Base-by-base conservation (phyloP, 2,888 invertebrate species). In the Sceliomorpha sp. region DNA sequence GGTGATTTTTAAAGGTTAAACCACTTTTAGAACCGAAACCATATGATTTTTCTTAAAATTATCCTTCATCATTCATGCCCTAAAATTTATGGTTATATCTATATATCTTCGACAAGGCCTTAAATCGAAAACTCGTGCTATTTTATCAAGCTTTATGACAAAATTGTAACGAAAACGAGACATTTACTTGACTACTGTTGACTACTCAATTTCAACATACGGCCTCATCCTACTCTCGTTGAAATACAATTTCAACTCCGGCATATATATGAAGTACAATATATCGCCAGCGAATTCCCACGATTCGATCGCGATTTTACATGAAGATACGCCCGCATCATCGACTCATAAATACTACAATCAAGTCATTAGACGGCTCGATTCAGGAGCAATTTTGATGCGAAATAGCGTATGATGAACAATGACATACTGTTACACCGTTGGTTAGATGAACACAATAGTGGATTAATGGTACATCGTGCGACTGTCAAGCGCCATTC, bases 281-380 rank as follows among this genome's bases (percentile, higher is more conserved):
- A 14, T 10, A 40, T 45, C 20, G 12, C 40, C 31, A 37, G 6
- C 24, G 27, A 24, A 39, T 42, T 40, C 47, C 14, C 56, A 67
- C 47, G 50, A 31, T 26, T 36, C 9, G 31, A 56, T 51, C 17
- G 12, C 45, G 37, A 56, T 55, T 64, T 63, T 37, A 17, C 53
- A 36, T 12, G 55, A 37, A 7, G 39, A 51, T 51, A 24, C 26
- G 51, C 73, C 73, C 68, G 73, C 73, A 73, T 73, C 60, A 32
- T 48, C 27, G 60, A 26, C 48, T 53, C 9, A 39, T 53, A 58
- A 69, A 42, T 44, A 40, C 47, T 47, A 59, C 48, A 68, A 70
- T 68, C 58, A 53, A 62, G 10, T 55, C 47, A 58, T 70, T 56
- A 58, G 40, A 44, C 44, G 8, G 14, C 29, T 39, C 50, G 66